Evolutionary conservation across 2,888 invertebrate genomes (phyloP).

Genomic region (Melanostoma mellinum): DNA sequence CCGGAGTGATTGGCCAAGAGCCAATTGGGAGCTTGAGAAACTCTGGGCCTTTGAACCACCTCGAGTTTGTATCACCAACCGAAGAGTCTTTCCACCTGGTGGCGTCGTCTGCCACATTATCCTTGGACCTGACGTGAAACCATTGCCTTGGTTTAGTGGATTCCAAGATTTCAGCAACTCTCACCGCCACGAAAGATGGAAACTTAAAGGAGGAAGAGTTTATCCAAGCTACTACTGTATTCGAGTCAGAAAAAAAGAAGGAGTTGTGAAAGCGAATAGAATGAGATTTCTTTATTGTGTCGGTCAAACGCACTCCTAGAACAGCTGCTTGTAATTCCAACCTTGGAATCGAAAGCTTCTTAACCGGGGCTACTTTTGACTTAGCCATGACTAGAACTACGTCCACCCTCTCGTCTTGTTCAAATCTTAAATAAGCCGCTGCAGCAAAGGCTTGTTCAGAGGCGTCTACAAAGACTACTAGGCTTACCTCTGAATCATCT

Average conservation of each 20-base stretch:
- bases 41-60: slow-evolving; percentile 14
- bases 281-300: too few species aligned
- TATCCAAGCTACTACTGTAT: too few species aligned
- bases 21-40: neutral
- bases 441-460: slow-evolving; percentile 1
- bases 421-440: neutral
- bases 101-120: slow-evolving; percentile 29
- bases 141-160: slow-evolving; percentile 17
- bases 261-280: too few species aligned
- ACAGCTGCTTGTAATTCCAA: neutral
- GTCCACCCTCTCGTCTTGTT: neutral
- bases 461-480: neutral
- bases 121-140: slow-evolving; percentile 16
- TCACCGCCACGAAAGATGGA: slow-evolving; percentile 10
- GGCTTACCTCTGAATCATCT: neutral
- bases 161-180: slow-evolving; percentile 18
- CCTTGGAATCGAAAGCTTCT: neutral
- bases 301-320: too few species aligned
- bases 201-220: too few species aligned
- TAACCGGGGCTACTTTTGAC: neutral
- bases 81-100: slow-evolving; percentile 11
- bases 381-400: neutral
- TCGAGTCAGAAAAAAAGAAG: too few species aligned
- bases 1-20: neutral
- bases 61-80: slow-evolving; percentile 1